Percentiles rank a stretch among this genome's conserved stretches.
These are phyloP conservation scores for Thyatira batis DNA, from an alignment of 2,888 invertebrate species.

Conservation along the genomic window DNA sequence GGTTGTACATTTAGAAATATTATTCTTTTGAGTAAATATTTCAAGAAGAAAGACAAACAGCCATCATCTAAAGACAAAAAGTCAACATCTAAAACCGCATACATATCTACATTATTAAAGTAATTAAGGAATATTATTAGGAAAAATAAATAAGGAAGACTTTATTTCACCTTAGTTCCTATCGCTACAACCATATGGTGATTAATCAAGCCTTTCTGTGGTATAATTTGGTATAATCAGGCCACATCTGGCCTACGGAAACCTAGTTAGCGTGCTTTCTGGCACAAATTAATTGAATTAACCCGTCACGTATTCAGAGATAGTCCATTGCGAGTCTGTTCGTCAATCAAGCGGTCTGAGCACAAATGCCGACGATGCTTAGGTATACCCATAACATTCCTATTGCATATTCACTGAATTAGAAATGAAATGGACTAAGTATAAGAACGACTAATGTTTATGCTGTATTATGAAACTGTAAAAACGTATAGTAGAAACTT, in stretches of 20 bases:
- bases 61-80: too few relatives aligned
- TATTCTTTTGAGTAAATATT: too few relatives aligned
- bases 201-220: background rate
- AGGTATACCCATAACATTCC: too few relatives aligned
- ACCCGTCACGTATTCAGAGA: background rate
- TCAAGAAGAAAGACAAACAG: too few relatives aligned
- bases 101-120: too few relatives aligned
- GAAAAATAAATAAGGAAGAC: background rate
- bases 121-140: background rate
- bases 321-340: background rate
- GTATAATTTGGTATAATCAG: background rate
- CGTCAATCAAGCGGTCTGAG: background rate
- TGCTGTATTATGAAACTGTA: too few relatives aligned
- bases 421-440: too few relatives aligned
- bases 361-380: background rate
- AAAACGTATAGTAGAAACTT: too few relatives aligned
- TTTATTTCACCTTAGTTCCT: background rate
- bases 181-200: background rate
- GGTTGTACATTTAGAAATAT: too few relatives aligned
- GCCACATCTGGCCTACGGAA: background rate
- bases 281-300: background rate
- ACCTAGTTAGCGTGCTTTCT: background rate
- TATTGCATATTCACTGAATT: too few relatives aligned
- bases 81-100: too few relatives aligned
- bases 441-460: too few relatives aligned